Base-by-base conservation (phyloP, 1,140 invertebrate species). In the Macrocentrus cingulum region DNA sequence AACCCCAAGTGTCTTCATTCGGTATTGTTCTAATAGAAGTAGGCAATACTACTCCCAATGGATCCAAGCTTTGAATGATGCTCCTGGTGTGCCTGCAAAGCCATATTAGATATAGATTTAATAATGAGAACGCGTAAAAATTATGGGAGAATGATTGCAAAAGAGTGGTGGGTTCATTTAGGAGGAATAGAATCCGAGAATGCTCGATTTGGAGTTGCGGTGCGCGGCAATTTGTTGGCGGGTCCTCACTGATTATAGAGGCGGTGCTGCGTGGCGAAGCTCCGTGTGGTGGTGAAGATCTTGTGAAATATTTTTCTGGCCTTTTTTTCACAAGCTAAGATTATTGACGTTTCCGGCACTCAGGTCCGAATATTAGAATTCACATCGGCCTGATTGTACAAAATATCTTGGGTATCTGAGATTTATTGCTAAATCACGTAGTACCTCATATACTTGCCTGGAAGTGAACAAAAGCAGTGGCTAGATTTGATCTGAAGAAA, bases 401-500 rank as follows among this genome's bases (percentile, higher is more conserved):
- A 29, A 29, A 29, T 5, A 29, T 29, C 25, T 4, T 29, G 25
- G 4, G 4, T 29, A 29, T 29, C 2, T 36, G 16, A 16, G 13
- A 36, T 23, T 32, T n/a, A 41, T 29, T 29, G 4, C 25, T 9
- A 29, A 29, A 29, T 29, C n/a, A 29, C 25, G 37, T 22, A 15
- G 49, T 20, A n/a, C 11, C 11, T 32, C 15, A 15, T 34, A 20
- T 37, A 53, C 23, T 56, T 69, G 75, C 73, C 66, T 62, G 13
- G 60, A 45, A 8, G 60, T 65, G 57, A 75, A 83, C 15, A 83
- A 67, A 13, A 83, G 50, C 5, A 80, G 81, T 6, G 81, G 73
- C 3, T 76, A 62, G 19, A 1, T 80, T 80, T 0, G 72, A 63
- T 56, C 77, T 75, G 62, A 80, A 84, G 4, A n/a, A n/a, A 81